A percentile compares a stretch with the other conserved stretches of the same genome.
phyloP scores from a whole-genome alignment of 1,140 invertebrate genomes.

The Sycophila sp. region DNA sequence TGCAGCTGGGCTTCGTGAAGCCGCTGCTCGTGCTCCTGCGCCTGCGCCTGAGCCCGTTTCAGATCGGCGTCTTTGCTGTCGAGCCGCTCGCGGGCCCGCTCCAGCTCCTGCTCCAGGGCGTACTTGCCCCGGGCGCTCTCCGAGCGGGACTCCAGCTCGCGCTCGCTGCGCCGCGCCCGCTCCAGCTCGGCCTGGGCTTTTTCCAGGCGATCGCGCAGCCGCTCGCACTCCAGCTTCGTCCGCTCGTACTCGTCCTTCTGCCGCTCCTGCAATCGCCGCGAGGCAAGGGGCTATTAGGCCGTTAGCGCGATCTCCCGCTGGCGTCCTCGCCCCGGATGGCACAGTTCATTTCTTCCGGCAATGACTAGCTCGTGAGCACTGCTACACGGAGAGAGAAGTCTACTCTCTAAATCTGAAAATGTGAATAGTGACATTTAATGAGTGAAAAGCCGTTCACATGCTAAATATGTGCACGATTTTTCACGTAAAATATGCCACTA shows the following conservation, averaged over 20 bases:
- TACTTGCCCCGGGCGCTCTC: conserved; percentile 86
- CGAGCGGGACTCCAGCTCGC: conserved; percentile 78
- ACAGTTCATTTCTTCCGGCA: no score
- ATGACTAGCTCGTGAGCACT: no score
- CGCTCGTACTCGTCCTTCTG: conserved; percentile 83
- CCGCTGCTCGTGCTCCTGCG: conserved; percentile 79
- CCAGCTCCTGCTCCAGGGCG: conserved; percentile 77
- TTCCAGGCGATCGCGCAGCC: conserved; percentile 83
- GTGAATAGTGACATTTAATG: no score
- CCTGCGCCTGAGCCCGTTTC: conserved; percentile 73
- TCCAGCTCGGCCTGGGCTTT: conserved; percentile 83
- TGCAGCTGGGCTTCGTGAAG: conserved; percentile 83
- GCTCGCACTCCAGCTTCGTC: conserved; percentile 83
- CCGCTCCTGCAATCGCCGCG: conserved; percentile 65
- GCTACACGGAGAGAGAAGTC: no score
- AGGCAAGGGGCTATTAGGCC: no score
- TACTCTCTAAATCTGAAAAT: no score
- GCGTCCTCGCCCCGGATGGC: no score
- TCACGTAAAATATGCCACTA: no score
- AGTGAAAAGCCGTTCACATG: no score
- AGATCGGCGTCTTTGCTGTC: conserved; percentile 79
- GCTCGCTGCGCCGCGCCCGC: conserved; percentile 74
- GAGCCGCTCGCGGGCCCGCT: conserved; percentile 79
- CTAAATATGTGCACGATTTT: no score
- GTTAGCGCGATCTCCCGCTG: no score